Conservation (phyloP, 2,113 vertebrate species). For the Tupaia tana region DNA sequence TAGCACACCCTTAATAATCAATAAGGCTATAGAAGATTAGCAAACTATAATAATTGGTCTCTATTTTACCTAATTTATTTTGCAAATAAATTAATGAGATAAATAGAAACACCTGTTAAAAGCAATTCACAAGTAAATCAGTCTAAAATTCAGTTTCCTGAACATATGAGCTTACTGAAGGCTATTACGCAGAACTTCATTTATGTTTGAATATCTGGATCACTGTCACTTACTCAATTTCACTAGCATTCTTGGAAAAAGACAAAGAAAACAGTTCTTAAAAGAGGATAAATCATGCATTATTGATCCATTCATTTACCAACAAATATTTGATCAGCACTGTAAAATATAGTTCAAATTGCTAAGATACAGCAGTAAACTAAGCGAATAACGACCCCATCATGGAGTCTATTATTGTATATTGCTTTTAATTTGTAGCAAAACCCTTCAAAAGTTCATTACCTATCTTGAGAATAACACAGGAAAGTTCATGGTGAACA, state of each 20-base stretch:
- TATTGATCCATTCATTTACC: neutral
- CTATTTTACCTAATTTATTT: neutral
- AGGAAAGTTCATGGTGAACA: neutral
- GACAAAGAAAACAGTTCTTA: neutral
- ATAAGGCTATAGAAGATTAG: neutral
- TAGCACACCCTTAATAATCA: neutral
- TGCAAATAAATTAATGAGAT: constrained; percentile 20
- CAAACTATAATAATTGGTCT: constrained; percentile 8
- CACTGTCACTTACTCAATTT: constrained; percentile 10
- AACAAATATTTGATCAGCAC: neutral
- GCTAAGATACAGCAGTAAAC: neutral
- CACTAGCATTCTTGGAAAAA: neutral
- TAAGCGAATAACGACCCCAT: neutral
- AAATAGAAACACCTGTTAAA: neutral
- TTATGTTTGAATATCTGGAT: neutral
- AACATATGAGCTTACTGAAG: neutral
- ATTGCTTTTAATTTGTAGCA: neutral
- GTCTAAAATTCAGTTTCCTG: constrained; percentile 34
- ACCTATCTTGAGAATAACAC: neutral
- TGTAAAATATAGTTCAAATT: neutral
- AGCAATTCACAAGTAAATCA: neutral
- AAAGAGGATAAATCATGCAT: neutral
- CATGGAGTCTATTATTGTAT: neutral
- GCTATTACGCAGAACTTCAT: neutral
- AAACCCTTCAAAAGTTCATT: neutral